Base-by-base conservation (phyloP, 2,113 vertebrate species). In the Thomomys bottae region DNA sequence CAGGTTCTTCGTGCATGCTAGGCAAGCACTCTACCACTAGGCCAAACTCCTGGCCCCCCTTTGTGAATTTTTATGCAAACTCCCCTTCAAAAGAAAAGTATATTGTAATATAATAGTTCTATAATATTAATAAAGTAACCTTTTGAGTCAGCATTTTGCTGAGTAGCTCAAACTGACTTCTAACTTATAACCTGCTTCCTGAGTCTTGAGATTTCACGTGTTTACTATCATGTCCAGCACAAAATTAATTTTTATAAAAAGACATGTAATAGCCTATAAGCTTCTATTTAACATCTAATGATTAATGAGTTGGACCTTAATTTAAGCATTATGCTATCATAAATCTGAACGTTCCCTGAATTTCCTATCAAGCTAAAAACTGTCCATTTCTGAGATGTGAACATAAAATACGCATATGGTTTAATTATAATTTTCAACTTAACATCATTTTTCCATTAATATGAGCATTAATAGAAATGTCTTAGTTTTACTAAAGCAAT, bases 301-400 rank as follows among this genome's bases (percentile, higher is more conserved):
- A 15, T 17, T 15, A 83, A 8, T 68, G 1, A 9, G 17, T 88
- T 91, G 34, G 14, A 36, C 68, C 34, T 89, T 23, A 91, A 90
- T 77, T 83, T 90, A 79, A 93, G 63, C 2, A 76, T 68, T 23
- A 49, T 61, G 6, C 30, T 73, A 61, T 59, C 85, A 61, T 84
- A 64, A 72, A 76, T 73, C 26, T 90, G 42, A 81, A 81, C 73
- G 81, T 54, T 89, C 28, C n/a, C 34, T 87, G 1, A 14, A 11
- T 88, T 89, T 93, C 64, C 83, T 67, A 54, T 92, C 79, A 79
- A 90, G 30, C 2, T 66, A 30, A 78, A 83, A 32, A 68, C 24
- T 72, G 63, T 12, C 18, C 8, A 87, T 34, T 84, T 49, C 68
- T 84, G 21, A 90, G 21, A 91, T 87, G 7, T 89, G 14, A 91